Base-by-base conservation (phyloP, 2,113 vertebrate genomes). In the Arizona elegans region DNA sequence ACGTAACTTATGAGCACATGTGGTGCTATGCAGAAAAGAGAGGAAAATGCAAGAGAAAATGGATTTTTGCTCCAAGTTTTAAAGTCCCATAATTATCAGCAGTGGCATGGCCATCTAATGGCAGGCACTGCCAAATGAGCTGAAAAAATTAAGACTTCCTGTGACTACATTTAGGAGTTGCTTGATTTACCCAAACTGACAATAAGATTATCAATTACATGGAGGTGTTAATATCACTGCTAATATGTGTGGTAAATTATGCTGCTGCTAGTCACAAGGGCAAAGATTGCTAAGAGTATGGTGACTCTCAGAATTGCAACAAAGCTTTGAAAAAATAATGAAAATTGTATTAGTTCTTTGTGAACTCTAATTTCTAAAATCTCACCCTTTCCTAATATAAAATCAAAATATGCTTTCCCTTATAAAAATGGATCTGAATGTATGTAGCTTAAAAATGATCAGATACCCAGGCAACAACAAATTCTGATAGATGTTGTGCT, bases 301-400 rank as follows among this genome's bases (percentile, higher is more conserved):
- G 21, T 23, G 17, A 43, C 52, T 23, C 11, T 81, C 86, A 87
- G n/a, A 50, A 90, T 52, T 52, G n/a, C 92, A 95, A 92, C 6
- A 23, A 95, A 94, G 86, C 85, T 12, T 33, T 87, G 62, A 19
- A 58, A 92, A 94, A 89, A 94, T 56, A 92, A 93, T 50, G 38
- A 95, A 87, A 33, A n/a, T 33, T 33, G 23, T 15, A 24, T 96
- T 92, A 86, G 70, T 52, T 38, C n/a, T 0, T 47, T 70, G 24
- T 70, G 65, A 91, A 95, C 91, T 92, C 47, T 94, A 17, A 81
- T 91, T 75, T 38, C 38, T 38, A 81, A 38, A 81, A 81, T 81
- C 70, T 81, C 13, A 70, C 5, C 7, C 15, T 81, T 81, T 38
- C 70, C n/a, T 8, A 81, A 81, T 38, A 38, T 38, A 81, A 81